Percentiles rank a stretch among this genome's conserved stretches.
Evolutionary conservation across 2,797 vertebrate genomes (phyloP).

Genomic region (Sebastes trivittatus): DNA sequence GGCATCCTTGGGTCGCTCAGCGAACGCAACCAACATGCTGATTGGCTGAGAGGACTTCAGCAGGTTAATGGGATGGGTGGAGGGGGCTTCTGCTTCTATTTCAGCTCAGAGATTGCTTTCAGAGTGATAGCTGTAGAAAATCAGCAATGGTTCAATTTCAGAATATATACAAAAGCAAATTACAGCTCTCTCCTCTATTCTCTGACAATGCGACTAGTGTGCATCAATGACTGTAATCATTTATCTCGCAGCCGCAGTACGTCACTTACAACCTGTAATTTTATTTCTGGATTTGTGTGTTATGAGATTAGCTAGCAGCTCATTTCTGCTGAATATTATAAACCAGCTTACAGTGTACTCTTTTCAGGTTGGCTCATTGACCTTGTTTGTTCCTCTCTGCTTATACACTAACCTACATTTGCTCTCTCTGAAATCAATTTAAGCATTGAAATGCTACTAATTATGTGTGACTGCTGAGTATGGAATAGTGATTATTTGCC

Average conservation of each 20-base stretch:
- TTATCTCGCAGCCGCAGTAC: constrained; percentile 31
- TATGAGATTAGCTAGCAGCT: constrained; percentile 4
- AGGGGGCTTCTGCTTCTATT: constrained; percentile 3
- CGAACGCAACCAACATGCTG: constrained; percentile 24
- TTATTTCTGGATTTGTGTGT: constrained; percentile 34
- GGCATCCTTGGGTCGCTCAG: constrained; percentile 55
- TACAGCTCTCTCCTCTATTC: constrained; percentile 17
- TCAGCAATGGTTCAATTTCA: constrained; percentile 36
- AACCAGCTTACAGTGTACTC: background rate
- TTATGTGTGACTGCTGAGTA: background rate
- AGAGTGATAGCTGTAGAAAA: constrained; percentile 27
- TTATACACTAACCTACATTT: background rate
- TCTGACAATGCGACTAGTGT: background rate
- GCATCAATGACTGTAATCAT: constrained; percentile 39
- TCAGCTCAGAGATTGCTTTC: constrained; percentile 31
- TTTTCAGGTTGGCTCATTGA: background rate
- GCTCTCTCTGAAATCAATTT: constrained; percentile 1
- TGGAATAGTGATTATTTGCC: background rate
- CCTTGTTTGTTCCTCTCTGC: background rate
- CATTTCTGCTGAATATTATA: constrained; percentile 7
- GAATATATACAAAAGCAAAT: constrained; percentile 53
- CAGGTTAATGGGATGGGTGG: constrained; percentile 51
- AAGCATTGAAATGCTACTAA: background rate
- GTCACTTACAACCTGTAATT: constrained; percentile 46
- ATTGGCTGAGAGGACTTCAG: constrained; percentile 51